These are phyloP conservation scores for Drosophila nannoptera DNA, from an alignment of 1,140 invertebrate genomes.

Conservation along the genomic window DNA sequence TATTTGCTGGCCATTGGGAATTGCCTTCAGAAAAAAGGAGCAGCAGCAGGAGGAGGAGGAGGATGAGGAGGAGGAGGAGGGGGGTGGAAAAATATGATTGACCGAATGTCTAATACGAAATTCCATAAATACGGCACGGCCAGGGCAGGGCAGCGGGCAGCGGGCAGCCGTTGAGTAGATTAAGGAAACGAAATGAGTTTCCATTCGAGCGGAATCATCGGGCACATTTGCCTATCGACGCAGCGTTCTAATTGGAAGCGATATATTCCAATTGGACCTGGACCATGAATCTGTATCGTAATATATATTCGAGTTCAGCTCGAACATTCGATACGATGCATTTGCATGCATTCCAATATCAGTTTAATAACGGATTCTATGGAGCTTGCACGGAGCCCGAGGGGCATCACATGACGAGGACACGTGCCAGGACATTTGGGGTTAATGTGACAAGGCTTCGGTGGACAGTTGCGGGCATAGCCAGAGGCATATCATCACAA, in stretches of 20 bases:
- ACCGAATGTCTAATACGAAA: conserved; percentile 26
- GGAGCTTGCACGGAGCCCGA: not conserved
- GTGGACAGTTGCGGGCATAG: conserved; percentile 32
- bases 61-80: no score
- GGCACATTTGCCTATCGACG: no score
- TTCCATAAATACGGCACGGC: not conserved
- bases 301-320: no score
- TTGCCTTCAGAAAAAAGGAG: conserved; percentile 25
- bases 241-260: no score
- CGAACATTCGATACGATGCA: no score
- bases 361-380: not conserved
- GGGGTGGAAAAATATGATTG: conserved; percentile 47
- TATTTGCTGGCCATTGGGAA: conserved; percentile 60
- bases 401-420: conserved; percentile 13
- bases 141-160: not conserved
- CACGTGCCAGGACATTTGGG: conserved; percentile 21
- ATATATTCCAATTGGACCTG: no score
- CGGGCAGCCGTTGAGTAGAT: not conserved
- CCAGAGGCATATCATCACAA: conserved; percentile 47
- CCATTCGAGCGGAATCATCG: no score
- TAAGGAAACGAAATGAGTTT: not conserved
- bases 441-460: conserved; percentile 48
- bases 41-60: not conserved
- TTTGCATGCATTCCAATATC: not conserved
- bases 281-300: no score